Base-by-base conservation (phyloP, 2,797 vertebrate species). In the Monodelphis domestica region DNA sequence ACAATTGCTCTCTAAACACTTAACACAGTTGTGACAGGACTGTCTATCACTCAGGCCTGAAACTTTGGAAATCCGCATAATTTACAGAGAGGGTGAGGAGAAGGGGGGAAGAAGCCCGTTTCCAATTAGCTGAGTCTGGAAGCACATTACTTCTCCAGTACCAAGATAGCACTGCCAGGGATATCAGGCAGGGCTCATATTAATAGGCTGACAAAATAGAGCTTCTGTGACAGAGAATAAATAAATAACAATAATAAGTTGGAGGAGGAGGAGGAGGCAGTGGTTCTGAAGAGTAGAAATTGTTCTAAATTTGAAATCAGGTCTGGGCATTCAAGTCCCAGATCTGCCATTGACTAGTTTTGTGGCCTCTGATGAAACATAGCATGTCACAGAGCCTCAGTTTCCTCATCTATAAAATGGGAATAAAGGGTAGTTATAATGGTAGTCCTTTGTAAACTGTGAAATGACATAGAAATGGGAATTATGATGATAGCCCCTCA, bases 11-110 rank as follows among this genome's bases (percentile, higher is more conserved):
- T 97, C 96, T 97, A 98, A 98, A 98, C 98, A 98, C 98, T 98
- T 97, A 98, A 98, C 96, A 95, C 97, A 98, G 98, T 98, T 98
- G 97, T 98, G 98, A 98, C 98, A 98, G 98, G 95, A 96, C 97
- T 98, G 98, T 98, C 98, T 98, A 98, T 98, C 98, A 98, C 97
- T 97, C 97, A 97, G 98, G 97, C 98, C 98, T 98, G 98, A 97
- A 98, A 98, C 98, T 98, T 97, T 97, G 96, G 96, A 98, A 98
- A 98, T 97, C 97, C 97, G 94, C 97, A 97, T 97, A 98, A 98
- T 97, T 98, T 26, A 95, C 94, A 1, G 91, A 96, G 90, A 95
- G 90, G 89, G 96, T 92, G 93, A 93, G 57, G 92, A 78, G 50
- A 94, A 84, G 88, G 53, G 90, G 93, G 78, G 88, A 88, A 97